Evolutionary conservation across 2,113 vertebrate species (phyloP).

Genomic region (Phalacrocorax aristotelis): DNA sequence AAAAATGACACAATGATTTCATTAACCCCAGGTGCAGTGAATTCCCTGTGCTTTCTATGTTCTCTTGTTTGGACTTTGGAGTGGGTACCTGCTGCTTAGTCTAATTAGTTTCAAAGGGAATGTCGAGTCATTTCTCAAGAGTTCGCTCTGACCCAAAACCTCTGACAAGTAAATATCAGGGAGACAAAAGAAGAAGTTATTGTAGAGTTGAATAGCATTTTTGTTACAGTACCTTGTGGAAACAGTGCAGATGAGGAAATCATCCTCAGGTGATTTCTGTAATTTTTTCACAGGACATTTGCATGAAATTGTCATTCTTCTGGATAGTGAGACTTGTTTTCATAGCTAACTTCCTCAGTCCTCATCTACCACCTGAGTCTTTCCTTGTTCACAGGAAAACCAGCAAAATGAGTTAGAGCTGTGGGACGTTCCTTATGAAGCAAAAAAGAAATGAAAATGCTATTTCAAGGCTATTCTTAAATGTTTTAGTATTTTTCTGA

Average conservation of each 20-base stretch:
- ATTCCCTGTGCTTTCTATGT: conserved; percentile 47
- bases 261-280: neutral
- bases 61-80: conserved; percentile 43
- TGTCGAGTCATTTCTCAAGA: conserved; percentile 63
- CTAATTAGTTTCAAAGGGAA: conserved; percentile 86
- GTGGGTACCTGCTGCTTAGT: conserved; percentile 70
- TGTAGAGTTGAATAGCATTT: conserved; percentile 18
- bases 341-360: neutral
- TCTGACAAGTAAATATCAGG: conserved; percentile 67
- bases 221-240: neutral
- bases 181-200: conserved; percentile 63
- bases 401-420: neutral
- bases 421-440: neutral
- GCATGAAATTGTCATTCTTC: neutral
- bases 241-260: neutral
- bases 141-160: conserved; percentile 66
- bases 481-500: neutral
- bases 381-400: neutral
- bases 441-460: neutral
- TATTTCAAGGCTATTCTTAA: neutral
- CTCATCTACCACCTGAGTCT: neutral
- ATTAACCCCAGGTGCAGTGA: conserved; percentile 59
- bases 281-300: neutral
- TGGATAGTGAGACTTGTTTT: neutral
- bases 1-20: conserved; percentile 40